phyloP scores from a whole-genome alignment of 2,113 vertebrate genomes.

The Callorhinus ursinus region DNA sequence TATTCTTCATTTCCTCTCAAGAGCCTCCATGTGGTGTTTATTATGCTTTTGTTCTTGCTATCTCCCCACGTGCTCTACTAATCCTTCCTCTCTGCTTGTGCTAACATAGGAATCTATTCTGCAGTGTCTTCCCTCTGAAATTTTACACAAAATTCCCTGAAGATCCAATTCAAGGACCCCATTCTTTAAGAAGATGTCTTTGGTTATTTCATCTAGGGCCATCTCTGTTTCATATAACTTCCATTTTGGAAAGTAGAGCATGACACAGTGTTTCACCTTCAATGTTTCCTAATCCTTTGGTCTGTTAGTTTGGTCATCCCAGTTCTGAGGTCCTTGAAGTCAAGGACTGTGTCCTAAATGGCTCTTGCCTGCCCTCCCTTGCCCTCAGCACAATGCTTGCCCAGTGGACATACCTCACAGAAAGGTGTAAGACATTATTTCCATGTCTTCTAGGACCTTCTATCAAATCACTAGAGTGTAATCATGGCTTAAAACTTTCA shows the following conservation, averaged over 20 bases:
- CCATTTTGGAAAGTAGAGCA: background rate
- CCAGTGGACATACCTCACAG: background rate
- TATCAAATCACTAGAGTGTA: background rate
- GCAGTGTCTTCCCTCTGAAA: background rate
- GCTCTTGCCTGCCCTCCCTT: background rate
- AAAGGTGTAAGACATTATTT: background rate
- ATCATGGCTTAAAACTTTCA: background rate
- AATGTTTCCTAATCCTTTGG: background rate
- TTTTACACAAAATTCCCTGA: background rate
- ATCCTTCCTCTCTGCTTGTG: background rate
- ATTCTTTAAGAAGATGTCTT: background rate
- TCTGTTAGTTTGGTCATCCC: background rate
- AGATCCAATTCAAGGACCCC: background rate
- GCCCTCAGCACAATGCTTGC: background rate
- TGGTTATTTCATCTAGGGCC: background rate
- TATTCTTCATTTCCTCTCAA: slow-evolving; percentile 31
- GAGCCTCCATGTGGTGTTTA: background rate
- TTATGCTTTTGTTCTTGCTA: background rate
- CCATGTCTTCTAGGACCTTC: background rate
- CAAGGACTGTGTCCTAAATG: background rate
- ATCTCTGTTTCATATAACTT: background rate
- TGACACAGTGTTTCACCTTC: background rate
- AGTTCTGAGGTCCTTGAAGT: background rate
- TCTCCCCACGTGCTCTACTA: background rate
- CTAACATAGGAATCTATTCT: background rate